These are phyloP conservation scores for Seladonia tumulorum DNA, from an alignment of 2,888 invertebrate species.

Conservation along the genomic window DNA sequence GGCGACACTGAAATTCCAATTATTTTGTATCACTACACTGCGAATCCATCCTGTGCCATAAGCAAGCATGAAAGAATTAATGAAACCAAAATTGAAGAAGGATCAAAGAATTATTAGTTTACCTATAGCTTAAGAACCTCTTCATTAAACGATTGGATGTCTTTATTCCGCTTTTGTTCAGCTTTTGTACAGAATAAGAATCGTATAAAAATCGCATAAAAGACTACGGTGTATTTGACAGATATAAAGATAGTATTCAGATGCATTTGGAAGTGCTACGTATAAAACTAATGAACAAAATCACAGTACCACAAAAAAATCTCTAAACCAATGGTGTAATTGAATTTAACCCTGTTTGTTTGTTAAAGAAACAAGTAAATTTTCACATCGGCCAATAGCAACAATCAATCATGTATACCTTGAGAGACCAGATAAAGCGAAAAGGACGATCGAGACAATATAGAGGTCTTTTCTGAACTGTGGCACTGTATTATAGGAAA, in stretches of 20 bases:
- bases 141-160: neutral
- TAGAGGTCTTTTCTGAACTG: slow-evolving; percentile 43
- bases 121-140: neutral
- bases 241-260: neutral
- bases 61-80: neutral
- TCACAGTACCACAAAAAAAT: neutral
- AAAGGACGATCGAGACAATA: slow-evolving; percentile 44
- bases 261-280: neutral
- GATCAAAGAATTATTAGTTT: neutral
- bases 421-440: slow-evolving; percentile 7
- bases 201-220: neutral
- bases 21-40: slow-evolving; percentile 6
- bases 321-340: neutral
- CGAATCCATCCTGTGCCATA: slow-evolving; percentile 11
- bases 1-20: neutral
- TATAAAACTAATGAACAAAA: neutral
- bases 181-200: neutral
- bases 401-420: slow-evolving; percentile 20
- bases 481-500: slow-evolving; percentile 44
- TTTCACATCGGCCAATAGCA: slow-evolving; percentile 12
- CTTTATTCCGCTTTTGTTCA: neutral
- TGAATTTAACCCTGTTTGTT: neutral
- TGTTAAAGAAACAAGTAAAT: neutral
- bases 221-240: neutral
- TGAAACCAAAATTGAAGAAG: neutral